Base-by-base conservation (phyloP, 2,113 vertebrate species). In the Festucalex cinctus region DNA sequence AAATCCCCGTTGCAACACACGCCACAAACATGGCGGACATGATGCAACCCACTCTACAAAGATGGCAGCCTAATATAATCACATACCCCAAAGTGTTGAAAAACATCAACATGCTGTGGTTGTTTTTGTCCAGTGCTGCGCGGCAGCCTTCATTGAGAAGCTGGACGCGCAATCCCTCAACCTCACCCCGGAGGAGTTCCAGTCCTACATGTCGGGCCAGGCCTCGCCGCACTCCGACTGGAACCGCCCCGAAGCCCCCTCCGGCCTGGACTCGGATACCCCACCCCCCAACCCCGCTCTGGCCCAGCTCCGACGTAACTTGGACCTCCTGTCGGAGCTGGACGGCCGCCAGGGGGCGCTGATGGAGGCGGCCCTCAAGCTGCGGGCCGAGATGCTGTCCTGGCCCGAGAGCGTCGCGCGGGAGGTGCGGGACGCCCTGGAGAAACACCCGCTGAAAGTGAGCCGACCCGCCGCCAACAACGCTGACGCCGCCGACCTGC, bases 141-240 rank as follows among this genome's bases (percentile, higher is more conserved):
- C 97, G 0, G 94, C 94, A 74, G 95, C 97, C 82, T 99, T 99
- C 80, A 99, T 99, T 51, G 97, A 99, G 75, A 99, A 99, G 76
- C 73, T 99, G 85, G 96, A 99, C 12, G 96, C 94, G 77, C 97
- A 98, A 80, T 97, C 95, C 9, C 87, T 98, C 70, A 99, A 98
- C 59, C 90, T 99, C 59, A 97, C 94, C 79, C 89, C 93, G 17
- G 97, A 98, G 73, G 96, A 99, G 72, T 99, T 99, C 54, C 94
- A 95, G 85, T 94, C 94, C 39, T 95, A 97, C 86, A 98, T 99
- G 97, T 96, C 93, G 0, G 96, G 95, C 72, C 95, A 98, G 75
- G 91, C 89, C 0, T 96, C 95, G 2, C 96, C 95, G 0, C 91
- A 91, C 0, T 86, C 70, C 0, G 88, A 73, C 14, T 94, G 94